These are phyloP conservation scores for Thymelicus lineola DNA, from an alignment of 2,888 invertebrate genomes.

Conservation along the genomic window DNA sequence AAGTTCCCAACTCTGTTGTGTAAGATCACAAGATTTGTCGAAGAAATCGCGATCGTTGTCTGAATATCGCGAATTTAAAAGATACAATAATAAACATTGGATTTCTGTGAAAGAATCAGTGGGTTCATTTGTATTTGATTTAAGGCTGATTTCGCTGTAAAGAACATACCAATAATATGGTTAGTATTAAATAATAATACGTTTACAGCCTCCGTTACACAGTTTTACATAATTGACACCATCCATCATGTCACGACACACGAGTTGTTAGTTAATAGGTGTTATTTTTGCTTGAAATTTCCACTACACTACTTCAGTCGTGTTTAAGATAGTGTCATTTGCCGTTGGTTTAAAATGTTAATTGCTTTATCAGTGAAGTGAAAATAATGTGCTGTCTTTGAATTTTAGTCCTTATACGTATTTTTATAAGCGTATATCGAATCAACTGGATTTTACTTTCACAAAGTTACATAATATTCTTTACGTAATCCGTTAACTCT, in stretches of 20 bases:
- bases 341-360: slow-evolving; percentile 2
- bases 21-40: too few relatives aligned
- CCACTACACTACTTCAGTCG: slow-evolving; percentile 43
- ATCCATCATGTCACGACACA: slow-evolving; percentile 51
- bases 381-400: neutral
- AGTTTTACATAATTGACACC: slow-evolving; percentile 42
- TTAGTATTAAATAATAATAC: neutral
- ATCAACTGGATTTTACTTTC: neutral
- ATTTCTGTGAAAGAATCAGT: too few relatives aligned
- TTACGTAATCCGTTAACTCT: neutral
- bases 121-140: too few relatives aligned
- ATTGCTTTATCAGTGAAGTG: slow-evolving; percentile 22
- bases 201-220: slow-evolving; percentile 5
- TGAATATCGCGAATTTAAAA: too few relatives aligned
- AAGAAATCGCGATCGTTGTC: too few relatives aligned
- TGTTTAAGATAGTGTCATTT: neutral
- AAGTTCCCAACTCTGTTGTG: too few relatives aligned
- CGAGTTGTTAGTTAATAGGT: slow-evolving; percentile 37
- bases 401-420: too few relatives aligned
- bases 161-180: neutral
- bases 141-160: neutral
- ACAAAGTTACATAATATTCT: neutral
- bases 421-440: neutral
- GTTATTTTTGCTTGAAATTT: slow-evolving; percentile 65
- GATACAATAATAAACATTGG: too few relatives aligned